These are phyloP conservation scores for Spialia ferax DNA, from an alignment of 2,888 invertebrate species.

Conservation along the genomic window DNA sequence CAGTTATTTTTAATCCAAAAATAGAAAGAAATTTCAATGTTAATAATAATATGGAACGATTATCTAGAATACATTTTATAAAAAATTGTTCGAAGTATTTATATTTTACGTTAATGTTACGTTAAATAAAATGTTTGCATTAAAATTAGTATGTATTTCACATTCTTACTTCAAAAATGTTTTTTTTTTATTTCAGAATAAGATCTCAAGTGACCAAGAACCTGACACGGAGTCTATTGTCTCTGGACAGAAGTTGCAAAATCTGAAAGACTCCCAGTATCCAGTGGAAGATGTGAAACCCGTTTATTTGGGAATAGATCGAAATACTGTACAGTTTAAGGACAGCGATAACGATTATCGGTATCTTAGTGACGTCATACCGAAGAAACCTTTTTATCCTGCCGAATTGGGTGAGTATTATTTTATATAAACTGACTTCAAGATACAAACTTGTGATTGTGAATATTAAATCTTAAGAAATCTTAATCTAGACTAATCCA, in stretches of 20 bases:
- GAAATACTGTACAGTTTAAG: constrained; percentile 65
- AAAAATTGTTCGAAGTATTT: too few species aligned
- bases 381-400: constrained; percentile 80
- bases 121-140: too few species aligned
- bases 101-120: too few species aligned
- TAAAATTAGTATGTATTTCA: too few species aligned
- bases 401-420: constrained; percentile 76
- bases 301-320: constrained; percentile 79
- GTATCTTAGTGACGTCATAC: constrained; percentile 80
- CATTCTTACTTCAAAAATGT: too few species aligned
- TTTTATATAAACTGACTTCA: not conserved
- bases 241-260: constrained; percentile 70
- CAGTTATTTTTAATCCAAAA: too few species aligned
- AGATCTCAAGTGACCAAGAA: constrained; percentile 42
- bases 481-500: too few species aligned
- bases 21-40: too few species aligned
- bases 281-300: constrained; percentile 56
- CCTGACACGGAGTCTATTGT: constrained; percentile 51
- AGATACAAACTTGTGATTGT: too few species aligned
- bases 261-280: constrained; percentile 57
- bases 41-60: too few species aligned
- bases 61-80: too few species aligned
- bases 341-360: constrained; percentile 82
- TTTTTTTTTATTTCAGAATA: constrained; percentile 54
- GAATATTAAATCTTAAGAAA: too few species aligned